phyloP scores from a whole-genome alignment of 2,113 vertebrate species.

The Indri indri region DNA sequence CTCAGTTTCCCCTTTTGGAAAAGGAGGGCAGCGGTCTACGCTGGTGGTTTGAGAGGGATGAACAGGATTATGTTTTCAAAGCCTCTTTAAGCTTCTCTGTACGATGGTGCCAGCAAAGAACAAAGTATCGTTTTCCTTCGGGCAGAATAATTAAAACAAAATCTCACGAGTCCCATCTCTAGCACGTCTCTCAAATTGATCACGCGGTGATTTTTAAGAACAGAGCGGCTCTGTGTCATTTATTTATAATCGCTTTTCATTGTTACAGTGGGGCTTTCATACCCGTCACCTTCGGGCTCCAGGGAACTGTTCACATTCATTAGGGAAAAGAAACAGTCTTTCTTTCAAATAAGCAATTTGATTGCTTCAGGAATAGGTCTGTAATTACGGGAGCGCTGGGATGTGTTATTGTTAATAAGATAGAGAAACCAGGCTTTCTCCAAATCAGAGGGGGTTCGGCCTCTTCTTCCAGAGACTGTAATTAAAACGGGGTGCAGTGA shows the following conservation, averaged over 20 bases:
- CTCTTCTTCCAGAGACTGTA: constrained; percentile 45
- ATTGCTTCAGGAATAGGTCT: constrained; percentile 61
- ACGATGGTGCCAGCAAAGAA: constrained; percentile 22
- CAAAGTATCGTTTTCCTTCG: constrained; percentile 35
- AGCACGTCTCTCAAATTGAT: constrained; percentile 67
- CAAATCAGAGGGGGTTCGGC: neutral
- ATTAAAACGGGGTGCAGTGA: constrained; percentile 45
- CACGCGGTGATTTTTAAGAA: constrained; percentile 76
- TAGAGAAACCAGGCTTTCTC: constrained; percentile 31
- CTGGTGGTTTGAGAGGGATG: neutral
- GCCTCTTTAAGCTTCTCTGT: constrained; percentile 1
- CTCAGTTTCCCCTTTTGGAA: neutral
- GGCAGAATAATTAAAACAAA: constrained; percentile 75
- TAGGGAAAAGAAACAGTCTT: constrained; percentile 52
- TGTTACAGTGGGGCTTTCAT: constrained; percentile 63
- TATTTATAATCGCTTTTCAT: constrained; percentile 75
- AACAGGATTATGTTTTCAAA: neutral
- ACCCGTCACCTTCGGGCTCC: constrained; percentile 56
- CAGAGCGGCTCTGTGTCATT: constrained; percentile 64
- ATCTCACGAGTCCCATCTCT: constrained; percentile 57
- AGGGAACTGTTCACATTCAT: constrained; percentile 57
- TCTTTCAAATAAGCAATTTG: constrained; percentile 71
- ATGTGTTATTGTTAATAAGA: constrained; percentile 58
- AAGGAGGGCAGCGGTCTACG: neutral
- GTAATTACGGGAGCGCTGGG: constrained; percentile 56